A percentile compares a stretch with the other conserved stretches of the same genome.
Conservation (phyloP, 2,888 invertebrate species). For the Melieria crassipennis region DNA sequence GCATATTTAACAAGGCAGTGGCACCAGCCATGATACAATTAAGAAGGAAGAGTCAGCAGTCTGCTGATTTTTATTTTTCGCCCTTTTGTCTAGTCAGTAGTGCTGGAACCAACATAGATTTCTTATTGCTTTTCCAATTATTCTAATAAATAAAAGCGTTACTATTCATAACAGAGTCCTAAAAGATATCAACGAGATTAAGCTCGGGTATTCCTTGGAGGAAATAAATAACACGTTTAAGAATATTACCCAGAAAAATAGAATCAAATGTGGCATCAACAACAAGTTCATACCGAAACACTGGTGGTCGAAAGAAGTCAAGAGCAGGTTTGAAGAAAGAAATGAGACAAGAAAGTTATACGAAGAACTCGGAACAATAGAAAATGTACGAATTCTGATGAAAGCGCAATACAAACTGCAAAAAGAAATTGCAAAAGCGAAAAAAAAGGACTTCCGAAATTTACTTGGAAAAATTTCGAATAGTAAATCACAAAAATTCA, state of each 20-base stretch:
- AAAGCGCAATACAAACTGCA: not conserved
- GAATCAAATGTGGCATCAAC: not conserved
- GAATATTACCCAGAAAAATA: not conserved
- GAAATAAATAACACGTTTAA: not conserved
- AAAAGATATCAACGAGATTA: not conserved
- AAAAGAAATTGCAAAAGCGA: not conserved
- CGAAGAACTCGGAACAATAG: not conserved
- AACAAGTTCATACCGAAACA: constrained; percentile 11
- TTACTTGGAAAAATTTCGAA: not conserved
- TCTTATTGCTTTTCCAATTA: no score
- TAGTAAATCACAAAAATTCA: not conserved
- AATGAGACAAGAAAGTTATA: not conserved
- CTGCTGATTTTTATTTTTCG: no score
- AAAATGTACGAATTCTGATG: not conserved
- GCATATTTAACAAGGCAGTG: no score
- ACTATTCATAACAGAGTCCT: no score
- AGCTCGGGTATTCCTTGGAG: no score
- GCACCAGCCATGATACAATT: no score
- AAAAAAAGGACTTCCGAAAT: not conserved
- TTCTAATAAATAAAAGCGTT: no score
- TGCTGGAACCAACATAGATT: no score
- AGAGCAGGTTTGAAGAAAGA: not conserved
- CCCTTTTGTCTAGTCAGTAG: no score
- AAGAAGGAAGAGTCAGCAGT: no score
- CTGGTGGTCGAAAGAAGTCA: constrained; percentile 8